Percentiles rank a stretch among this genome's conserved stretches.
Conservation (phyloP, 2,113 vertebrate genomes). For the Lophura nycthemera region DNA sequence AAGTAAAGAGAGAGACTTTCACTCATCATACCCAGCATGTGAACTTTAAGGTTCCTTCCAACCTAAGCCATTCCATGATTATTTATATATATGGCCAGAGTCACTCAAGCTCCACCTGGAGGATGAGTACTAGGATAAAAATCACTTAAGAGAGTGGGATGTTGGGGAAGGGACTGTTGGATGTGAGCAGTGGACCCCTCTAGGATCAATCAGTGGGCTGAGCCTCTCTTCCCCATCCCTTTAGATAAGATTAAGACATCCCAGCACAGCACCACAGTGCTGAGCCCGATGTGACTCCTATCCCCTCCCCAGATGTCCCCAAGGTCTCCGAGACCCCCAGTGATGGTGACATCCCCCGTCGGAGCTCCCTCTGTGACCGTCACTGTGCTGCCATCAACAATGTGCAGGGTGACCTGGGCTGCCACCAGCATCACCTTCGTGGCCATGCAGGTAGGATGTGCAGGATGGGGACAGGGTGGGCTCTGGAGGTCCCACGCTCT, state of each 20-base stretch:
- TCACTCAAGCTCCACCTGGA: too few relatives aligned
- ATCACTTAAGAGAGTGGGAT: too few relatives aligned
- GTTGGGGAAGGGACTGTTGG: too few relatives aligned
- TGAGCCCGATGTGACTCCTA: fast-evolving
- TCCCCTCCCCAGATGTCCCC: background rate
- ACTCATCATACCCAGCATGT: too few relatives aligned
- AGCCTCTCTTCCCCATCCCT: too few relatives aligned
- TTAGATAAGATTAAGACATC: background rate
- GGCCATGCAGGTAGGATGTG: slow-evolving; percentile 21
- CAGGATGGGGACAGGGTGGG: fast-evolving
- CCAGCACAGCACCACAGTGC: fast-evolving
- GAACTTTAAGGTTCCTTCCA: too few relatives aligned
- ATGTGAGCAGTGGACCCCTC: too few relatives aligned
- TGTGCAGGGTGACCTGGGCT: slow-evolving; percentile 47
- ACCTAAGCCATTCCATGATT: too few relatives aligned
- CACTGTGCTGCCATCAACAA: slow-evolving; percentile 56
- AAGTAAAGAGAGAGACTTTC: too few relatives aligned
- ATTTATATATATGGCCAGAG: too few relatives aligned
- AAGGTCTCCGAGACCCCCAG: background rate
- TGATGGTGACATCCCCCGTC: background rate
- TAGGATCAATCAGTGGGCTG: too few relatives aligned
- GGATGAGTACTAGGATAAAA: too few relatives aligned
- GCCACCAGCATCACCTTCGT: slow-evolving; percentile 57
- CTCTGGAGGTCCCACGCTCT: fast-evolving
- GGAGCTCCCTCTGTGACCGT: slow-evolving; percentile 67